Evolutionary conservation across 2,888 invertebrate species (phyloP), one percentile per base, ranked within the genome.

Genomic region (Troides aeacus): DNA sequence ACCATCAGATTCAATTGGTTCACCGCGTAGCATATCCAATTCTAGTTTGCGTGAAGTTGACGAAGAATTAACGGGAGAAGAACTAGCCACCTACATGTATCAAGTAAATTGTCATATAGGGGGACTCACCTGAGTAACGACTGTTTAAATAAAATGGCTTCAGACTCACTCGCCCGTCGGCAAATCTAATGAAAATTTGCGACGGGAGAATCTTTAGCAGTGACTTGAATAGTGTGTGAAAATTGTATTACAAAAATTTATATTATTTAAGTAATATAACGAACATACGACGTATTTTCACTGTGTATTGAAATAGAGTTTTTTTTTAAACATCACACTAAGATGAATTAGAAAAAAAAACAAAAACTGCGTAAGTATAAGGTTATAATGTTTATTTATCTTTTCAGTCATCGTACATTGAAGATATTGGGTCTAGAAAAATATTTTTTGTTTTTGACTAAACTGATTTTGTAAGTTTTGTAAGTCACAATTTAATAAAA

Each of bases 41-140:
- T 95, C 95, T 70, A 96, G 96, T 78, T 91, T 96, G n/a, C 94
- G 95, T 67, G 95, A 96, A 81, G 88, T 95, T 73, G 95, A 95
- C 76, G 95, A 94, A 53, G 96, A 96, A 75, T 93, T 95, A 75
- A 94, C 94, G 15, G 94, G 95, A 12, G 93, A 94, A 65, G 96
- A 96, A 80, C 89, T 96, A 67, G 95, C 95, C 21, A 93, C 93
- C 24, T 95, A 94, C 83, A 94, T 96, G 95, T 94, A 94, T 68
- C 94, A 95, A 82, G 90, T 95, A 64, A 95, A 96, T 77, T 85
- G 87, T 76, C 84, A 87, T 63, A 89, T 89, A 57, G 87, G 87
- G 6, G 89, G 88, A 64, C 82, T 86, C 66, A 90, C 90, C 80
- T 92, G 92, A 91, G 87, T 86, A 78, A 88, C 89, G 73, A 79